phyloP scores from a whole-genome alignment of 1,140 invertebrate genomes.

The Manduca sexta region DNA sequence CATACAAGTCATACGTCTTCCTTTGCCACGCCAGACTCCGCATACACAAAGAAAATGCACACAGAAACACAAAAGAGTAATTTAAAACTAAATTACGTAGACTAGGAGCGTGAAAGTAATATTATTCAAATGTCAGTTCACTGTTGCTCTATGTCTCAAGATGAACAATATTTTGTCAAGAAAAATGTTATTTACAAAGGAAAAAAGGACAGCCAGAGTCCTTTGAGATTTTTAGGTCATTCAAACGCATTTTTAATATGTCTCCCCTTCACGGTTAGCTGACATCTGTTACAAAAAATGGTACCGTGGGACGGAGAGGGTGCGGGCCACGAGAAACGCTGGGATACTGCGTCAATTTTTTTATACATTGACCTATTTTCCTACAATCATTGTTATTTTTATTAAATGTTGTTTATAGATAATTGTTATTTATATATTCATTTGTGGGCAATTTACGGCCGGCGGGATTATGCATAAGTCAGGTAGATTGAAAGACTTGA shows the following conservation, averaged over 20 bases:
- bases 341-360: neutral
- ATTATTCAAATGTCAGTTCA: too few relatives aligned
- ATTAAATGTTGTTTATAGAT: neutral
- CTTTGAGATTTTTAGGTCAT: slow-evolving; percentile 25
- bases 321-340: slow-evolving; percentile 5
- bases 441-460: too few relatives aligned
- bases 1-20: too few relatives aligned
- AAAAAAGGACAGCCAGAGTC: slow-evolving; percentile 9
- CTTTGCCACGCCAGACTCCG: too few relatives aligned
- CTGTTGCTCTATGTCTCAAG: too few relatives aligned
- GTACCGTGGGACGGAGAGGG: slow-evolving; percentile 12
- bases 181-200: neutral
- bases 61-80: too few relatives aligned
- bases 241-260: slow-evolving; percentile 36
- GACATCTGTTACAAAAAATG: slow-evolving; percentile 34
- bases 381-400: neutral
- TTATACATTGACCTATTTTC: neutral
- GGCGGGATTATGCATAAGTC: too few relatives aligned
- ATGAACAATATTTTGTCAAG: neutral
- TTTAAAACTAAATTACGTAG: too few relatives aligned
- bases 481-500: too few relatives aligned
- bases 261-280: slow-evolving; percentile 25
- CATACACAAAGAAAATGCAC: too few relatives aligned
- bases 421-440: too few relatives aligned
- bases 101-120: too few relatives aligned